These are phyloP conservation scores for Ceryle rudis DNA, from an alignment of 2,797 vertebrate species.

Conservation along the genomic window DNA sequence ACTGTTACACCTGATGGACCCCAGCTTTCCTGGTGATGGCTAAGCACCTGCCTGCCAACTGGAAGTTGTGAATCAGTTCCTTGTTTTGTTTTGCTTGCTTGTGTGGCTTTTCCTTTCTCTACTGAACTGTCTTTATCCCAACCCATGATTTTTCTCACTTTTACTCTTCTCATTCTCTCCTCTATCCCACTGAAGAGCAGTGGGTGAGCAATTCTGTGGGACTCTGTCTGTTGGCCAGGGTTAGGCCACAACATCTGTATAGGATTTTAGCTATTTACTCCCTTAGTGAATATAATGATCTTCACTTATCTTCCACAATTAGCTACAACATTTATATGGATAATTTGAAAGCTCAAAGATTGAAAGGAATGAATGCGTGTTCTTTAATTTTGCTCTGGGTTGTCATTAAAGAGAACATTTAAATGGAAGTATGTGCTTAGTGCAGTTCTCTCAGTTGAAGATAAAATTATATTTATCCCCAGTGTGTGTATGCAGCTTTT, in stretches of 20 bases:
- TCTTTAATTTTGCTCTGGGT: neutral
- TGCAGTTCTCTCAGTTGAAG: neutral
- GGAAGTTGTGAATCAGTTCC: neutral
- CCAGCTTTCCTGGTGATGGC: neutral
- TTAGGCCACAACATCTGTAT: neutral
- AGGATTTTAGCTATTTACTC: neutral
- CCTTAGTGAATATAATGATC: neutral
- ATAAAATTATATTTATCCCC: neutral
- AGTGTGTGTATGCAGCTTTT: neutral
- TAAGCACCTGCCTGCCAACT: neutral
- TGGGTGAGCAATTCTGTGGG: neutral
- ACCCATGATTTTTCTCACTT: too few relatives aligned
- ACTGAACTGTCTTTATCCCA: neutral
- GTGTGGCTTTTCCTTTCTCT: neutral
- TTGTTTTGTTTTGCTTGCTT: neutral
- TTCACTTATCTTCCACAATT: neutral
- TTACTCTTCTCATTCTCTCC: neutral
- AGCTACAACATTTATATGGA: neutral
- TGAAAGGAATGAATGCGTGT: neutral
- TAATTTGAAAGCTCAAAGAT: neutral
- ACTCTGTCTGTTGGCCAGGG: neutral
- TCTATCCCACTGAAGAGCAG: rapidly evolving
- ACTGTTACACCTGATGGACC: rapidly evolving
- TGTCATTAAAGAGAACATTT: neutral
- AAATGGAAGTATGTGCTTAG: neutral